phyloP scores from a whole-genome alignment of 2,888 invertebrate genomes.

The Stenurella melanura region DNA sequence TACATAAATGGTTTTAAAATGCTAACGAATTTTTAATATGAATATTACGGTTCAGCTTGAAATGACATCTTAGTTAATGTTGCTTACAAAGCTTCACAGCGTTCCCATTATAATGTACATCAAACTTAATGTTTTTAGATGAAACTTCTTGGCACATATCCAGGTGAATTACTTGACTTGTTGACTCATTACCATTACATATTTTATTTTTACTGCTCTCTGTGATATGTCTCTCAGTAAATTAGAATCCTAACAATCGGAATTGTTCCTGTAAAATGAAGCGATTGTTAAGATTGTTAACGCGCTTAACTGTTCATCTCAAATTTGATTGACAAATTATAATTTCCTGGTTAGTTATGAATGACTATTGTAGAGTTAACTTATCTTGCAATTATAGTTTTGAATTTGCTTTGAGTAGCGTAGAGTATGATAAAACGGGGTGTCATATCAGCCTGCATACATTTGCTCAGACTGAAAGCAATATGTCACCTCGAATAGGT shows the following conservation, averaged over 20 bases:
- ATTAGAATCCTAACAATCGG: neutral
- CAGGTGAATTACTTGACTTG: conserved; percentile 35
- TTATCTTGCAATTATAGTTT: neutral
- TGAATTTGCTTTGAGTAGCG: too few relatives aligned
- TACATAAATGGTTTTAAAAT: neutral
- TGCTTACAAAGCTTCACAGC: conserved; percentile 36
- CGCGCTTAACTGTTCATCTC: conserved; percentile 18
- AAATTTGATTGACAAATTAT: conserved; percentile 22
- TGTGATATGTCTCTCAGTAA: conserved; percentile 11
- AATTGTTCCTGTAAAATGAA: conserved; percentile 7
- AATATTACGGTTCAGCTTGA: conserved; percentile 29
- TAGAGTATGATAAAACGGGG: too few relatives aligned
- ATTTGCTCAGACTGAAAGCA: too few relatives aligned
- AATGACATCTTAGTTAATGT: conserved; percentile 43
- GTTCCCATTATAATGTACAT: conserved; percentile 47
- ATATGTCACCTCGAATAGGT: too few relatives aligned
- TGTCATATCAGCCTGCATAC: too few relatives aligned
- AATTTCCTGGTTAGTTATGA: conserved; percentile 11
- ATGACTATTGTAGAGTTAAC: neutral
- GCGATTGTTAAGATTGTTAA: conserved; percentile 8
- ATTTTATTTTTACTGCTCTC: conserved; percentile 7
- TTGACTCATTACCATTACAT: conserved; percentile 39
- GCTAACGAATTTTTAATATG: conserved; percentile 52
- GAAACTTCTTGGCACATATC: conserved; percentile 34
- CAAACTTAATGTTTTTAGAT: conserved; percentile 41